Evolutionary conservation across 2,888 invertebrate species (phyloP).

Genomic region (Vanessa cardui): DNA sequence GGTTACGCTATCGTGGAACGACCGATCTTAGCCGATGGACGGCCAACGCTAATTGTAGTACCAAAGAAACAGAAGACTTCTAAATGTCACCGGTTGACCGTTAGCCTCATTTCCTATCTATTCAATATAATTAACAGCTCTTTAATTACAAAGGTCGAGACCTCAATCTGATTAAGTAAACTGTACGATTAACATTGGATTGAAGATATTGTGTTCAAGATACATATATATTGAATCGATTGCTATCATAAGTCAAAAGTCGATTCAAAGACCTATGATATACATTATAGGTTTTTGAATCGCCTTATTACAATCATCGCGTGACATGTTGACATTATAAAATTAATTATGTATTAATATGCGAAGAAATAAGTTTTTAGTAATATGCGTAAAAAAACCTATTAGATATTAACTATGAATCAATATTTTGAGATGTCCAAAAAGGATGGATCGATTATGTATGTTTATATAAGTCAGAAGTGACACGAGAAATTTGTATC

Average conservation of each 20-base stretch:
- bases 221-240: background rate
- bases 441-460: no score
- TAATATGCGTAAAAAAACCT: no score
- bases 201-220: background rate
- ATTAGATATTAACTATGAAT: no score
- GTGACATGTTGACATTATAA: no score
- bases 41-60: slow-evolving; percentile 74
- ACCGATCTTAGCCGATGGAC: slow-evolving; percentile 71
- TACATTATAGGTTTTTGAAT: no score
- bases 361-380: no score
- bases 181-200: background rate
- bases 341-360: no score
- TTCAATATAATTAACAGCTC: slow-evolving; percentile 33
- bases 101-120: slow-evolving; percentile 47
- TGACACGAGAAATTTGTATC: no score
- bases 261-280: background rate
- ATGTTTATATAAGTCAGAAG: no score
- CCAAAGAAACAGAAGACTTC: slow-evolving; percentile 50
- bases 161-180: slow-evolving; percentile 12
- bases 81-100: slow-evolving; percentile 68
- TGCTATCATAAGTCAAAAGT: background rate
- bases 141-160: slow-evolving; percentile 32
- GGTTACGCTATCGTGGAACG: slow-evolving; percentile 57
- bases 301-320: no score
- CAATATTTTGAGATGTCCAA: no score